Evolutionary conservation across 2,797 vertebrate species (phyloP).

Genomic region (Alosa sapidissima): DNA sequence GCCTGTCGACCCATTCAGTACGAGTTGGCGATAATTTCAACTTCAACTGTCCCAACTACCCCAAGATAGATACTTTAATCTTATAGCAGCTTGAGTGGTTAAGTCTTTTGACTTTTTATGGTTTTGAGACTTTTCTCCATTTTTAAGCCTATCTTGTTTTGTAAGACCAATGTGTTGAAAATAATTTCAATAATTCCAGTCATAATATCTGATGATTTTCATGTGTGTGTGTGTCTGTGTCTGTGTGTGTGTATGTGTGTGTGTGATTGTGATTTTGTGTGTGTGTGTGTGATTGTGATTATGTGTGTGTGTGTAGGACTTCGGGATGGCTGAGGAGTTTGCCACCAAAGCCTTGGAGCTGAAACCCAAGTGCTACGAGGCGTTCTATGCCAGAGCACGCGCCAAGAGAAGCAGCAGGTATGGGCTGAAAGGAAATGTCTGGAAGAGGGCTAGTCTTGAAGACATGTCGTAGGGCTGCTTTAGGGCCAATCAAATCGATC

Average conservation of each 20-base stretch:
- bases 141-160: neutral
- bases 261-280: neutral
- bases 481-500: too few species aligned
- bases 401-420: constrained; percentile 98
- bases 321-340: constrained; percentile 94
- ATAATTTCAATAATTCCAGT: neutral
- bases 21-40: too few species aligned
- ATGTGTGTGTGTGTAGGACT: constrained; percentile 80
- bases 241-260: neutral
- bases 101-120: neutral
- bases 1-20: too few species aligned
- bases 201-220: neutral
- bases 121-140: too few species aligned
- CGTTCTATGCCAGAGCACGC: constrained; percentile 93
- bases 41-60: too few species aligned
- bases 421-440: constrained; percentile 53
- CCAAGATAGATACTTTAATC: neutral
- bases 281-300: constrained; percentile 19
- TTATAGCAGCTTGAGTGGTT: neutral
- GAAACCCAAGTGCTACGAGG: constrained; percentile 96
- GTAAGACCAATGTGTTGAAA: neutral
- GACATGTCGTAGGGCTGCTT: constrained; percentile 42
- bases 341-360: constrained; percentile 94
- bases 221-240: neutral
- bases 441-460: constrained; percentile 65